A percentile compares a stretch with the other conserved stretches of the same genome.
phyloP scores from a whole-genome alignment of 2,797 vertebrate species.

The Urocyon cinereoargenteus region DNA sequence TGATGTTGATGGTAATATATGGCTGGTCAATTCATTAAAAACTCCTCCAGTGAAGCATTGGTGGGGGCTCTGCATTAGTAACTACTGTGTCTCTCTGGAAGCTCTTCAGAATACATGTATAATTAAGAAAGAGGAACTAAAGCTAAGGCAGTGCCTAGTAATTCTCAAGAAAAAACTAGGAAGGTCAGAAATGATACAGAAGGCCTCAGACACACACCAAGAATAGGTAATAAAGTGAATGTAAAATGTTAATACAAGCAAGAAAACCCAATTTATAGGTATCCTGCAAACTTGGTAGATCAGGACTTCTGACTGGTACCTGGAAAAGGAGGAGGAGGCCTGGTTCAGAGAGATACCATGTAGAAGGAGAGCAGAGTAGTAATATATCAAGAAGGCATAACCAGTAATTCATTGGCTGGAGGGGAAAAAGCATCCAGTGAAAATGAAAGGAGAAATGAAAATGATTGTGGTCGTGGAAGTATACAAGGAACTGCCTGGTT shows the following conservation, averaged over 20 bases:
- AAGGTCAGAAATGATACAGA: conserved; percentile 52
- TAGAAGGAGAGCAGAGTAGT: not conserved
- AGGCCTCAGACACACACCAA: not conserved
- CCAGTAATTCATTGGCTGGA: not conserved
- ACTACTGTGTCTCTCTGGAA: conserved; percentile 26
- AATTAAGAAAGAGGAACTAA: conserved; percentile 52
- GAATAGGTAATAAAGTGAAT: conserved; percentile 65
- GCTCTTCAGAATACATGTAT: not conserved
- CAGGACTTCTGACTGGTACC: conserved; percentile 27
- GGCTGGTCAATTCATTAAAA: conserved; percentile 47
- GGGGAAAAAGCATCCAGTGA: conserved; percentile 31
- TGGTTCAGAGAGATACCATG: not conserved
- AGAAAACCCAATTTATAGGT: conserved; percentile 45
- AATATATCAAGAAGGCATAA: not conserved
- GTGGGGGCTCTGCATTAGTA: not conserved
- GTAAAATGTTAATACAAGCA: conserved; percentile 44
- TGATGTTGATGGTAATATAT: conserved; percentile 39
- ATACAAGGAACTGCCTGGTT: conserved; percentile 10
- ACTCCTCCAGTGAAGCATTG: conserved; percentile 21
- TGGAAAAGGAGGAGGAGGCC: conserved; percentile 5
- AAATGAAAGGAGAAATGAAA: conserved; percentile 66
- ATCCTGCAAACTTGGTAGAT: conserved; percentile 20
- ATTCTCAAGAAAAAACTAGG: conserved; percentile 49
- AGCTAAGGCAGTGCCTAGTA: conserved; percentile 40
- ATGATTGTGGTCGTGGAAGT: conserved; percentile 1